Conservation (phyloP, 2,797 vertebrate species). For the Eutrigla gurnardus region DNA sequence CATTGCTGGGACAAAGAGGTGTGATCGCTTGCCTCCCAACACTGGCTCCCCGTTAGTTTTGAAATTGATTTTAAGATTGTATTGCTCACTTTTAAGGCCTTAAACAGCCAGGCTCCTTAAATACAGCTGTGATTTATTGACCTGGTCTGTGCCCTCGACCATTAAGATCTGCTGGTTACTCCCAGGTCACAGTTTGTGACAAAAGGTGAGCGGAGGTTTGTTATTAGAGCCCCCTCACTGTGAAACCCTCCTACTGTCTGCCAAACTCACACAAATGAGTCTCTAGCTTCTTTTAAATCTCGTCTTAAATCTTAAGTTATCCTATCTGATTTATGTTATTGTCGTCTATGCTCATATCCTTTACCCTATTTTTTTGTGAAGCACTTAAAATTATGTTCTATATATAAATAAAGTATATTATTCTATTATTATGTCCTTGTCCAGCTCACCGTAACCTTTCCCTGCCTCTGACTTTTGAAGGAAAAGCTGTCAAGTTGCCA, state of each 20-base stretch:
- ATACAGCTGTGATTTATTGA: not conserved
- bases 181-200: not conserved
- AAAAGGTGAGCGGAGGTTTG: not conserved
- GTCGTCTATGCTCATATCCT: too few relatives aligned
- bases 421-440: not conserved
- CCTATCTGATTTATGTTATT: too few relatives aligned
- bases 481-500: slow-evolving; percentile 34
- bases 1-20: not conserved
- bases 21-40: not conserved
- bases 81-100: not conserved
- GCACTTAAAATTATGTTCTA: too few relatives aligned
- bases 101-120: not conserved
- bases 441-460: slow-evolving; percentile 22
- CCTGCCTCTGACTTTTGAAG: slow-evolving; percentile 32
- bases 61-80: not conserved
- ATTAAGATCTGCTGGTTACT: not conserved
- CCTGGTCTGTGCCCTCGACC: not conserved
- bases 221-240: not conserved
- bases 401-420: too few relatives aligned
- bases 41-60: not conserved
- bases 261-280: too few relatives aligned
- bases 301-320: not conserved
- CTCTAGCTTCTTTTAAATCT: not conserved
- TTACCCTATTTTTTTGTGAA: too few relatives aligned
- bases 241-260: not conserved